phyloP scores from a whole-genome alignment of 2,113 vertebrate species.

The Poeciliopsis turrubarensis region DNA sequence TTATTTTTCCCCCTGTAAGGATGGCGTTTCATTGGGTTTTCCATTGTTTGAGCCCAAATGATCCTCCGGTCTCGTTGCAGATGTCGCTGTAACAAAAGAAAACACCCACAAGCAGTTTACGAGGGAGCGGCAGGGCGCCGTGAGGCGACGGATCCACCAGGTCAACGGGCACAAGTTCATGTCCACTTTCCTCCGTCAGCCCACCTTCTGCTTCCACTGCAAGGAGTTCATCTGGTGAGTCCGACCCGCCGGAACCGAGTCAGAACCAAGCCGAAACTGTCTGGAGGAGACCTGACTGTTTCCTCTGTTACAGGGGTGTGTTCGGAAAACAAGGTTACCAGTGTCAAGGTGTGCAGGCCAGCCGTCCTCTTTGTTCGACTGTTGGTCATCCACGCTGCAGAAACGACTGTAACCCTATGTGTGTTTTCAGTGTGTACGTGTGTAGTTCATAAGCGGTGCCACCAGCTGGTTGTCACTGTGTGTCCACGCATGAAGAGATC shows the following conservation, averaged over 20 bases:
- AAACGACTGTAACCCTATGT: not conserved
- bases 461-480: constrained; percentile 92
- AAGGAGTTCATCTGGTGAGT: constrained; percentile 96
- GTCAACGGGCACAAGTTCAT: constrained; percentile 99
- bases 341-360: constrained; percentile 88
- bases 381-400: not conserved
- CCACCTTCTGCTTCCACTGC: constrained; percentile 98
- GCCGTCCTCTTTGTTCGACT: not conserved
- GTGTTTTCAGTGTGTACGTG: constrained; percentile 89
- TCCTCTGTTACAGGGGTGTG: constrained; percentile 86
- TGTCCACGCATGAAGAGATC: constrained; percentile 94
- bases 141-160: constrained; percentile 91
- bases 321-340: constrained; percentile 99
- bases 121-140: constrained; percentile 90
- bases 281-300: constrained; percentile 7
- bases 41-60: not conserved
- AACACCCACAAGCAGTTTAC: constrained; percentile 87
- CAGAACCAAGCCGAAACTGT: too few relatives aligned
- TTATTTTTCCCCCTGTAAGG: too few relatives aligned
- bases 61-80: constrained; percentile 34
- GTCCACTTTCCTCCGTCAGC: constrained; percentile 95
- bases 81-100: constrained; percentile 69
- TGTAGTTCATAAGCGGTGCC: constrained; percentile 97
- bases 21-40: not conserved
- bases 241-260: accelerated